Percentiles rank a stretch among this genome's conserved stretches.
phyloP scores from a whole-genome alignment of 2,113 vertebrate genomes.

The Coracopsis vasa region DNA sequence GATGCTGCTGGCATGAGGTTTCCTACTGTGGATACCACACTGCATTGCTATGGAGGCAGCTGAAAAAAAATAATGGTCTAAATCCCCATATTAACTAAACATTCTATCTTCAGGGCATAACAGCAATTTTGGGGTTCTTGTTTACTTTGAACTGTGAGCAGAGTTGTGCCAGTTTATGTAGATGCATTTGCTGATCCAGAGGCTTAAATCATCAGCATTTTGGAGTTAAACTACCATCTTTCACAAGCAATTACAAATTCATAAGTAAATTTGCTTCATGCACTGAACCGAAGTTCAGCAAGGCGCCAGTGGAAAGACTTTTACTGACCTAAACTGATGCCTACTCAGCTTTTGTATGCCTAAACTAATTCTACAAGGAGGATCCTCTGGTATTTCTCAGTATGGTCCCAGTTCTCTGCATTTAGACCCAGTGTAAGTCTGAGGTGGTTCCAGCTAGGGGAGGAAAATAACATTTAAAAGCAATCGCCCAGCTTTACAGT shows the following conservation, averaged over 20 bases:
- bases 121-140: background rate
- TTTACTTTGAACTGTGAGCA: background rate
- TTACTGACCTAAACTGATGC: background rate
- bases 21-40: conserved; percentile 2
- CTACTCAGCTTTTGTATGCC: background rate
- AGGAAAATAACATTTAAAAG: background rate
- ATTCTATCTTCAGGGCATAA: background rate
- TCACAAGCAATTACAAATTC: background rate
- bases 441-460: background rate
- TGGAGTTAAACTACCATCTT: background rate
- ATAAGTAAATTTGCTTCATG: background rate
- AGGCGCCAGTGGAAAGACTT: background rate
- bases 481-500: background rate
- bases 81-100: background rate
- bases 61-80: background rate
- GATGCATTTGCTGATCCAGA: background rate
- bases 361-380: background rate
- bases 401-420: background rate
- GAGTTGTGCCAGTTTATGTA: background rate
- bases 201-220: background rate
- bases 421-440: background rate
- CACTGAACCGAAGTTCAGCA: background rate
- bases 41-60: conserved; percentile 35
- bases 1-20: conserved; percentile 38
- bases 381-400: background rate